Conservation (phyloP, 2,113 vertebrate genomes). For the Cyprinus carpio region DNA sequence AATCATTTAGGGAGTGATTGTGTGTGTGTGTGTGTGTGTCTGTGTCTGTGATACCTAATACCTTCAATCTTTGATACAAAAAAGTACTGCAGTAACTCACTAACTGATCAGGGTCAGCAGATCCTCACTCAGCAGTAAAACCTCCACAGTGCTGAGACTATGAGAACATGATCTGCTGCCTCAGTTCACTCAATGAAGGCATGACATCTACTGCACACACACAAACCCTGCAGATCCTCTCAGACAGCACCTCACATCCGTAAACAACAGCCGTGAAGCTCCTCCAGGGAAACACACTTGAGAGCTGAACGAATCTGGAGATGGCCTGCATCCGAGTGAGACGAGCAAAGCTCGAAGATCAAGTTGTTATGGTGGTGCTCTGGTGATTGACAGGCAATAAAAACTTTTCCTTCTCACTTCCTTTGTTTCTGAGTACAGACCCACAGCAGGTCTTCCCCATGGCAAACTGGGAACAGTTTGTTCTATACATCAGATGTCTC, state of each 20-base stretch:
- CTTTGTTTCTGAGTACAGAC: neutral
- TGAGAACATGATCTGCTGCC: neutral
- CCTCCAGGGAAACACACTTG: neutral
- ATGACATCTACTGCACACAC: neutral
- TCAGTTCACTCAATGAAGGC: neutral
- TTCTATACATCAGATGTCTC: neutral
- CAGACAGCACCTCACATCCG: neutral
- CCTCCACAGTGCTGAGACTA: too few relatives aligned
- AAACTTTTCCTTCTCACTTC: neutral
- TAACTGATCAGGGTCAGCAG: too few relatives aligned
- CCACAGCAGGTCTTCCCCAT: neutral
- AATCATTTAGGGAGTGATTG: too few relatives aligned
- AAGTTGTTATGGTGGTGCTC: neutral
- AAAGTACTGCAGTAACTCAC: too few relatives aligned
- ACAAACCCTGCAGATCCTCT: neutral
- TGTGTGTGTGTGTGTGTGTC: too few relatives aligned
- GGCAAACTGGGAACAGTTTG: neutral
- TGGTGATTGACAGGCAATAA: neutral
- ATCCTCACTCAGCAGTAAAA: too few relatives aligned
- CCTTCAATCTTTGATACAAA: too few relatives aligned
- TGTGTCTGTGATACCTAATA: too few relatives aligned
- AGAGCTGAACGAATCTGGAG: neutral
- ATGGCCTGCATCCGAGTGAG: too few relatives aligned
- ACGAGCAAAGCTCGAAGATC: neutral
- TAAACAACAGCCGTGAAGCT: conserved; percentile 1